Base-by-base conservation (phyloP, 2,888 invertebrate genomes). In the Hipparchia sbordonii region DNA sequence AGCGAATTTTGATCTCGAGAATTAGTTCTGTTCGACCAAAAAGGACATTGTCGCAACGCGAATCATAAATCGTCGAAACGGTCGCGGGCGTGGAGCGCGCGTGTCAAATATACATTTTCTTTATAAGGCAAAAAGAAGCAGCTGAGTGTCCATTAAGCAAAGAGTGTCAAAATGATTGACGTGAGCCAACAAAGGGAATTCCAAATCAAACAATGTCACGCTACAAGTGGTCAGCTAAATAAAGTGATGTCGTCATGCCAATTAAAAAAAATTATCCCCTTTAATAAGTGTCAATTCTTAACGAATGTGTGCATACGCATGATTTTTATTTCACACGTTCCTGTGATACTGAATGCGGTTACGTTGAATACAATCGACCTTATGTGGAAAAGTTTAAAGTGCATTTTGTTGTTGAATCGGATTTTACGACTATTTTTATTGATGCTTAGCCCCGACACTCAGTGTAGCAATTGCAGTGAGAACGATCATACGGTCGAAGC, bases 251-350 rank as follows among this genome's bases (percentile, higher is more conserved):
- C 91, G 93, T 93, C 93, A 93, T 89, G 86, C 91, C 92, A 93
- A 93, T 93, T 93, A 92, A 93, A 93, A 82, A 91, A 92, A 91
- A 92, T 91, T 91, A 92, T 91, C 89, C 89, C 89, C 88, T 85
- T 92, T 93, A 92, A 92, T 92, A 93, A 92, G 93, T 93, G 93
- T 93, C 93, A 93, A 92, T 93, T 92, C 91, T 89, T 92, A 93
- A 93, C 92, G 90, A 93, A 93, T 92, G 93, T 90, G 92, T 92
- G 92, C 90, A 89, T 91, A 91, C 89, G 89, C 86, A 91, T 91
- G 92, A 93, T 93, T 93, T 92, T 92, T 91, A 92, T 91, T 87
- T 92, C 91, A 92, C 93, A 92, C 93, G 89, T 92, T 87, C 87
- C 86, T 85, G 83, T 79, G 85, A 85, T 85, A 85, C 83, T 81